These are phyloP conservation scores for Muntiacus muntjak DNA, from an alignment of 2,113 vertebrate species.

Conservation along the genomic window DNA sequence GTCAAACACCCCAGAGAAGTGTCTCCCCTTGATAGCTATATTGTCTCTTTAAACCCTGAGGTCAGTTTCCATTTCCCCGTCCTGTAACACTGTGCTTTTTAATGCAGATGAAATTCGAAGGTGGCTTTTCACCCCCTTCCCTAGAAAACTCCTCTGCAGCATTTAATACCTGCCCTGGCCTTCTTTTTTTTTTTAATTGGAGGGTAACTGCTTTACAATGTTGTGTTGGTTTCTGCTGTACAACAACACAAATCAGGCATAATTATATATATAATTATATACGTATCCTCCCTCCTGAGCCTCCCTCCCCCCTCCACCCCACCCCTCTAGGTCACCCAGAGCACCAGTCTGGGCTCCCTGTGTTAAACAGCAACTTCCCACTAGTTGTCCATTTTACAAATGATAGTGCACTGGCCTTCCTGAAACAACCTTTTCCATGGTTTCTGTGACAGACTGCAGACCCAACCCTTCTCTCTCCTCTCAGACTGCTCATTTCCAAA, in stretches of 20 bases:
- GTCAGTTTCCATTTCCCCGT: neutral
- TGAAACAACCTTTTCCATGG: neutral
- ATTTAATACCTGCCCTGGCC: neutral
- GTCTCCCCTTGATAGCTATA: too few species aligned
- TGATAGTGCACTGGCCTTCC: neutral
- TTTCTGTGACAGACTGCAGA: neutral
- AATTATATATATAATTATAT: neutral
- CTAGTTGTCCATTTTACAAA: neutral
- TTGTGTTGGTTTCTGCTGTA: neutral
- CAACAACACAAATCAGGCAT: neutral
- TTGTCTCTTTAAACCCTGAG: neutral
- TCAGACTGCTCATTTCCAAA: neutral
- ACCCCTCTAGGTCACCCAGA: neutral
- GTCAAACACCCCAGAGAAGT: neutral
- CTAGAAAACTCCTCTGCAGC: neutral
- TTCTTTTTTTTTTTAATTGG: neutral
- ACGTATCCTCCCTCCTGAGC: neutral
- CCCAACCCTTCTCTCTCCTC: neutral
- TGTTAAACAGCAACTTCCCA: neutral
- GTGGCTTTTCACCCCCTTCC: neutral
- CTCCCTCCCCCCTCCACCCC: fast-evolving
- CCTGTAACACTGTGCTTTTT: neutral
- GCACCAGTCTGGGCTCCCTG: neutral
- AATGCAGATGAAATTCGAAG: neutral
- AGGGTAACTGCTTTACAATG: neutral